phyloP scores from a whole-genome alignment of 2,888 invertebrate species.

The Sphinx pinastri region DNA sequence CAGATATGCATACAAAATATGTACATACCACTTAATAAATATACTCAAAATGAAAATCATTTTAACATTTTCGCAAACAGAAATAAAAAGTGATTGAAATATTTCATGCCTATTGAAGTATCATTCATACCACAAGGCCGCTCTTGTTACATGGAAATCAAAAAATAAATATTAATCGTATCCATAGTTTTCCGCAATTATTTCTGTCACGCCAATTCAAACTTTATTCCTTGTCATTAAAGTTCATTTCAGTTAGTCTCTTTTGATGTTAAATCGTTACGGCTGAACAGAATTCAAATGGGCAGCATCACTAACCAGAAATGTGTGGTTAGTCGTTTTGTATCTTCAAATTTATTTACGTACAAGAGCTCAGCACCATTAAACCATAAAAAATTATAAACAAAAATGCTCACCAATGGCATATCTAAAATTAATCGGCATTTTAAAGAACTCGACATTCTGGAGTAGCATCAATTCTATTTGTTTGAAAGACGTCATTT shows the following conservation, averaged over 20 bases:
- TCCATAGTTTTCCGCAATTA: slow-evolving; percentile 10
- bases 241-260: neutral
- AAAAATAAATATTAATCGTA: slow-evolving; percentile 21
- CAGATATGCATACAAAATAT: no score
- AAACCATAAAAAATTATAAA: neutral
- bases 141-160: neutral
- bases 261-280: slow-evolving; percentile 17
- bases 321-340: slow-evolving; percentile 29
- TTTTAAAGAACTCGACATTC: neutral
- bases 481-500: neutral
- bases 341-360: slow-evolving; percentile 22
- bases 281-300: slow-evolving; percentile 26
- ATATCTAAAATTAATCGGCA: neutral
- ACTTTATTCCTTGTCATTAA: neutral
- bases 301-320: slow-evolving; percentile 27
- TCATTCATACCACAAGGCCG: neutral
- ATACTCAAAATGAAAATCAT: neutral
- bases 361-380: slow-evolving; percentile 7
- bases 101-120: slow-evolving; percentile 1
- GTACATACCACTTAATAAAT: no score
- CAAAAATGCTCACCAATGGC: neutral
- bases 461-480: neutral
- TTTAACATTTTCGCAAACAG: no score
- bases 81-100: neutral
- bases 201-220: neutral